phyloP scores from a whole-genome alignment of 2,797 vertebrate species.

The Diglossa cyanea region DNA sequence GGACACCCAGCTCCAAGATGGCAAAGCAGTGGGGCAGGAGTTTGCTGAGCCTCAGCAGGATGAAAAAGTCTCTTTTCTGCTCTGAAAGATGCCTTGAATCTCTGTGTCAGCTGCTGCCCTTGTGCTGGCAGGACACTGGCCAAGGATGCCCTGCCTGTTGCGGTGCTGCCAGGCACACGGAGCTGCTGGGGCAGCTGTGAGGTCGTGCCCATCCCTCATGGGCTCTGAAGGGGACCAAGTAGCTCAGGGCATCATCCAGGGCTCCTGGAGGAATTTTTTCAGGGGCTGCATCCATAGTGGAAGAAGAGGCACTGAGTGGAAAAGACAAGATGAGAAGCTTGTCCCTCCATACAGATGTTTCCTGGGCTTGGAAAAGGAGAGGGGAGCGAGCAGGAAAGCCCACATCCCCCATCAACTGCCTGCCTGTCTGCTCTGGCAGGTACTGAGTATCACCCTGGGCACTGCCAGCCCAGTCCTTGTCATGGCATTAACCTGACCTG shows the following conservation, averaged over 20 bases:
- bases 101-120: not conserved
- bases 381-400: not conserved
- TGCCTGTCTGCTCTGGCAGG: not conserved
- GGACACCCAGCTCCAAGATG: not conserved
- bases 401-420: rapidly evolving
- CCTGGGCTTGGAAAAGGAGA: not conserved
- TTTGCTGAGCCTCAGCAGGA: not conserved
- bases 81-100: not conserved
- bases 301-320: not conserved
- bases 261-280: not conserved
- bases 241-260: not conserved
- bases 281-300: not conserved
- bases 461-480: not conserved
- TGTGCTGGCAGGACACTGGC: rapidly evolving
- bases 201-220: rapidly evolving
- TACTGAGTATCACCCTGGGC: not conserved
- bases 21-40: not conserved
- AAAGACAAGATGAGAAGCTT: not conserved
- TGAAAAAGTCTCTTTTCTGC: not conserved
- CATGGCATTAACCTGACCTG: not conserved
- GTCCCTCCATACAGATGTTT: not conserved
- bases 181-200: not conserved
- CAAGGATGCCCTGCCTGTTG: not conserved
- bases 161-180: rapidly evolving
- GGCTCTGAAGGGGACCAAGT: not conserved